phyloP scores from a whole-genome alignment of 2,888 invertebrate genomes.

The Orchestes rusci region DNA sequence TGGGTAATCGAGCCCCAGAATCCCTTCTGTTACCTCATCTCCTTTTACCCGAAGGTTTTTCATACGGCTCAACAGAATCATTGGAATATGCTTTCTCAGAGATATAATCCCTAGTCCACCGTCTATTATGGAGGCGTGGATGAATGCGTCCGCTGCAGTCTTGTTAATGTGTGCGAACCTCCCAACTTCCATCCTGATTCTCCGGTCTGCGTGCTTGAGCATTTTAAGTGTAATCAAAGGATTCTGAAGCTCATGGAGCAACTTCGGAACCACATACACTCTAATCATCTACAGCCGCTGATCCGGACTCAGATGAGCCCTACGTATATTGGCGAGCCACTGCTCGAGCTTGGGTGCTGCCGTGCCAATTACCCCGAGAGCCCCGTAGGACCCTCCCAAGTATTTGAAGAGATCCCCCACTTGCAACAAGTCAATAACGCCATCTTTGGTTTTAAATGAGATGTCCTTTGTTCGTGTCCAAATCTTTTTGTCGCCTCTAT shows the following conservation, averaged over 20 bases:
- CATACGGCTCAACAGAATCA: slow-evolving; percentile 4
- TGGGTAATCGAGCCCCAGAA: neutral
- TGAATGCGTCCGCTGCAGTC: slow-evolving; percentile 6
- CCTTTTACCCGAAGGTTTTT: too few species aligned
- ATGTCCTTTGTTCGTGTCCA: too few species aligned
- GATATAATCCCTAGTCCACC: slow-evolving; percentile 12
- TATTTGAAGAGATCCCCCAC: slow-evolving; percentile 14
- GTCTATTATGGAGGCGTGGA: slow-evolving; percentile 6
- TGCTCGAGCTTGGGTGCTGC: neutral
- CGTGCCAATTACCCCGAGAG: too few species aligned
- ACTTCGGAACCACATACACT: neutral
- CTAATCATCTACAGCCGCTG: slow-evolving; percentile 6
- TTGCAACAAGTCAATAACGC: too few species aligned
- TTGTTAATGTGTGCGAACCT: slow-evolving; percentile 3
- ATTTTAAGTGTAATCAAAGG: neutral
- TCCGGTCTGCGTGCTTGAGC: slow-evolving; percentile 5
- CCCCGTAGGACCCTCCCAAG: slow-evolving; percentile 5
- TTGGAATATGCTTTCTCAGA: slow-evolving; percentile 9
- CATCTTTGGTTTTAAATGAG: too few species aligned
- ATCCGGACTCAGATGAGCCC: slow-evolving; percentile 5
- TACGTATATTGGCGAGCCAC: neutral
- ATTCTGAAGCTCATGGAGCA: slow-evolving; percentile 7
- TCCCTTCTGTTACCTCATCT: neutral
- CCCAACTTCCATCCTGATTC: slow-evolving; percentile 4
- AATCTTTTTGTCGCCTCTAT: slow-evolving; percentile 1